Evolutionary conservation across 1,140 invertebrate genomes (phyloP), one percentile per base, ranked within the genome.

Genomic region (Drosophila kanapiae): DNA sequence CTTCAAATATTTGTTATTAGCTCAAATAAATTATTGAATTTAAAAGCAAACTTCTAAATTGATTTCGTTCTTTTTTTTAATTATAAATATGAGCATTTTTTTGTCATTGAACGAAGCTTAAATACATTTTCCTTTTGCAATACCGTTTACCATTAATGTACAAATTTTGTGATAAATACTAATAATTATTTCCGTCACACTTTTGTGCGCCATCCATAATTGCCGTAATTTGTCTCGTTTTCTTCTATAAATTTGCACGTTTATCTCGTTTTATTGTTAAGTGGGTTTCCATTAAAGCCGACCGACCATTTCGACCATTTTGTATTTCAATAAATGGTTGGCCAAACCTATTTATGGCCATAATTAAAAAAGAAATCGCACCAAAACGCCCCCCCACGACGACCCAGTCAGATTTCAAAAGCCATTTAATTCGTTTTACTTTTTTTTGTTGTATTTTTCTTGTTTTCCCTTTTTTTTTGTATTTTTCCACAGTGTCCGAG

Each of bases 181-280:
- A 54, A 54, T 54, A 14, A 54, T 54, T 27, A 60, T 61, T 64
- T 56, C 2, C 58, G 13, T 53, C 47, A 69, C 65, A 69, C 14
- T 51, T 47, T 49, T 33, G 18, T 51, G 31, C 29, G 45, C 13
- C 9, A 42, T 27, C 47, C 37, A 51, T 43, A 69, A 51, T 51
- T 47, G 61, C n/a, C 61, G 16, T 18, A 33, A 69, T 69, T 69
- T 69, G 61, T 51, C 61, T 65, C 38, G 13, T 37, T 56, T 51
- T 67, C 38, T 54, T 37, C 18, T 37, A 37, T 67, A 67, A 67
- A 54, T 70, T 38, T 27, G 35, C 31, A 48, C 62, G 13, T 53
- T 70, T 67, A 70, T 67, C 48, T 31, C 47, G 38, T 23, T 49
- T 69, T 67, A 53, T 67, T 67, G 63, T 68, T 40, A 53, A 67